Percentiles rank a stretch among this genome's conserved stretches.
phyloP scores from a whole-genome alignment of 2,113 vertebrate species.

The Eretmochelys imbricata region DNA sequence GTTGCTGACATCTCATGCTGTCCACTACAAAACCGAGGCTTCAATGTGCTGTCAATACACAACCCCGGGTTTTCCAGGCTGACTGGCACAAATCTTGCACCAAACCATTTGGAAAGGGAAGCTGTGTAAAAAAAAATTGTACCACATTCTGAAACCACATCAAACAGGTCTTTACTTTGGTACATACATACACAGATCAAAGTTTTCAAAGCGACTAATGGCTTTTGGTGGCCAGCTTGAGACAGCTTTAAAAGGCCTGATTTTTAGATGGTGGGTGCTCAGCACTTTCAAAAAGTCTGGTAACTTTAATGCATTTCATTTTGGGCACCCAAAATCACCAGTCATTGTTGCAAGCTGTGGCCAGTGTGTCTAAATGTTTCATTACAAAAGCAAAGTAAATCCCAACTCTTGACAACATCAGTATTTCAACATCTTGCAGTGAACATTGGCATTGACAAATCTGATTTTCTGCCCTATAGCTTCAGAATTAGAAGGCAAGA shows the following conservation, averaged over 20 bases:
- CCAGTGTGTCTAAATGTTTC: background rate
- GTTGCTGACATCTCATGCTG: background rate
- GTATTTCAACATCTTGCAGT: background rate
- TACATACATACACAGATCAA: background rate
- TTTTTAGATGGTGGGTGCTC: background rate
- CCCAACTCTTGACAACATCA: background rate
- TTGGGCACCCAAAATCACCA: background rate
- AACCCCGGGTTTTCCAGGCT: background rate
- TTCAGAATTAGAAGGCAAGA: background rate
- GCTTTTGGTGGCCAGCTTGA: background rate
- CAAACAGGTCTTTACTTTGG: background rate
- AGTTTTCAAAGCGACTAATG: background rate
- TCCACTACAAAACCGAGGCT: background rate
- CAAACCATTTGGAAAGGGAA: accelerated
- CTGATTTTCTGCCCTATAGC: background rate
- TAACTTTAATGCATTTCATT: background rate
- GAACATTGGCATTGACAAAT: background rate
- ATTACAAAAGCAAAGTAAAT: background rate
- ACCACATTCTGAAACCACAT: background rate
- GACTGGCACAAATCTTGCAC: background rate
- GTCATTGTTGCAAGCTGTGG: background rate
- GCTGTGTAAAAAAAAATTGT: background rate
- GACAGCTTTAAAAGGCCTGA: background rate
- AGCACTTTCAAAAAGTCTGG: background rate
- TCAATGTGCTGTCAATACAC: background rate